Evolutionary conservation across 2,888 invertebrate species (phyloP), one percentile per base, ranked within the genome.

Genomic region (Rhynchonema sp.): DNA sequence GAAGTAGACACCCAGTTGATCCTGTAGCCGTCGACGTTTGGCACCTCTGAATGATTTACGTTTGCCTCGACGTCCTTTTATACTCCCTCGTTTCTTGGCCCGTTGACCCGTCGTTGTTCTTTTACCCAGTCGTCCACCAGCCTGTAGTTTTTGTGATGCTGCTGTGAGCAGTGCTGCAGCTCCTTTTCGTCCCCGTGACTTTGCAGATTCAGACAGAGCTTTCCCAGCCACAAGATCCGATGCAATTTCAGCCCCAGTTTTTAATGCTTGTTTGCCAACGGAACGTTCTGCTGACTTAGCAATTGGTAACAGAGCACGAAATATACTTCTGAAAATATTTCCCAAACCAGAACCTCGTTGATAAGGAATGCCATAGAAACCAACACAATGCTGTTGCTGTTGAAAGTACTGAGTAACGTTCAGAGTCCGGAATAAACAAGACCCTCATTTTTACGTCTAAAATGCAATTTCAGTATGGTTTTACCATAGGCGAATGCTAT

Each of bases 391-490:
- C 17, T 38, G 38, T 38, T 38, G 6, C 6, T 38, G 6, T 38
- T 13, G 9, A 38, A 13, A 38, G 17, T 49, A n/a, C 9, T 3
- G 3, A 49, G 3, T 6, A 3, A 20, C 23, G 20, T 3, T 49
- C 49, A 49, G 13, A 20, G 6, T 22, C 53, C 9, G 58, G 58
- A 6, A 49, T n/a, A 52, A n/a, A 58, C 3, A 29, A 20, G 1
- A 28, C 27, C 6, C 52, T 26, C 58, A 53, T 58, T 6, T 53
- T 58, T 26, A 38, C 54, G 28, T 28, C 59, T 9, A n/a, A 59
- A 59, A 30, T 59, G 59, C 9, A 59, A n/a, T 30, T 59, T 59
- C 28, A 59, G 54, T 28, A 59, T 30, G 22, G 30, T n/a, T 54
- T 59, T 59, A 25, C 59, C 53, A 54, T 54, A 59, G 2, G 3